phyloP scores from a whole-genome alignment of 2,888 invertebrate genomes.

The Conistra vaccinii region DNA sequence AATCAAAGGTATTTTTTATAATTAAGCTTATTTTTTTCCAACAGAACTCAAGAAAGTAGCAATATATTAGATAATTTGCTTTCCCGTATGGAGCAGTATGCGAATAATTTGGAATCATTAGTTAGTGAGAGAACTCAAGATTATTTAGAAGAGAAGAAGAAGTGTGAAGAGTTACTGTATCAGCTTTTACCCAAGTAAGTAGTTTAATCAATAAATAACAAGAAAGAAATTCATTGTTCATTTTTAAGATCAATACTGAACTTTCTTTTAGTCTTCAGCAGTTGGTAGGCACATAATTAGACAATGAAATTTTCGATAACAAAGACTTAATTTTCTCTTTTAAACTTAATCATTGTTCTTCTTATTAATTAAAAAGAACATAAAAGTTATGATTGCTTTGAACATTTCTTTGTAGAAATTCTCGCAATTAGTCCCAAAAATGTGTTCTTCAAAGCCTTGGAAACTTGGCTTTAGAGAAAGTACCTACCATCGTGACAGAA shows the following conservation, averaged over 20 bases:
- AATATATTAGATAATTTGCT: slow-evolving; percentile 98
- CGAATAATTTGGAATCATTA: slow-evolving; percentile 98
- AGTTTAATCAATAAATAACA: slow-evolving; percentile 8
- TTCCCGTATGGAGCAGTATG: slow-evolving; percentile 99
- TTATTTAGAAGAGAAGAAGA: slow-evolving; percentile 99
- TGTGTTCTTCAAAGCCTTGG: neutral
- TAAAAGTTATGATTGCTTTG: slow-evolving; percentile 23
- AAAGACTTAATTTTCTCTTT: slow-evolving; percentile 20
- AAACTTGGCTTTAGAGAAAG: neutral
- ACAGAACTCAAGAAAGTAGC: slow-evolving; percentile 96
- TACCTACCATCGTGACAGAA: neutral
- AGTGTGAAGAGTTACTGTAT: slow-evolving; percentile 99
- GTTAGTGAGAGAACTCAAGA: slow-evolving; percentile 99
- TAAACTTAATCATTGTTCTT: slow-evolving; percentile 3
- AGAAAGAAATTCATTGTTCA: slow-evolving; percentile 21
- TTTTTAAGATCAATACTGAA: neutral
- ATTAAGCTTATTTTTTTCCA: slow-evolving; percentile 62
- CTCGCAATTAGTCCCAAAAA: slow-evolving; percentile 8
- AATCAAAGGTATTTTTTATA: neutral
- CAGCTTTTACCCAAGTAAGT: slow-evolving; percentile 98
- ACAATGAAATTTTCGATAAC: neutral
- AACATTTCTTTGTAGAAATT: slow-evolving; percentile 1
- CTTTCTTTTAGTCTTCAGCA: neutral
- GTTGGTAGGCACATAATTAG: neutral
- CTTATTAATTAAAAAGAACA: slow-evolving; percentile 27